Percentiles rank a stretch among this genome's conserved stretches.
phyloP scores from a whole-genome alignment of 2,113 vertebrate genomes.

The Zosterops pallidus region DNA sequence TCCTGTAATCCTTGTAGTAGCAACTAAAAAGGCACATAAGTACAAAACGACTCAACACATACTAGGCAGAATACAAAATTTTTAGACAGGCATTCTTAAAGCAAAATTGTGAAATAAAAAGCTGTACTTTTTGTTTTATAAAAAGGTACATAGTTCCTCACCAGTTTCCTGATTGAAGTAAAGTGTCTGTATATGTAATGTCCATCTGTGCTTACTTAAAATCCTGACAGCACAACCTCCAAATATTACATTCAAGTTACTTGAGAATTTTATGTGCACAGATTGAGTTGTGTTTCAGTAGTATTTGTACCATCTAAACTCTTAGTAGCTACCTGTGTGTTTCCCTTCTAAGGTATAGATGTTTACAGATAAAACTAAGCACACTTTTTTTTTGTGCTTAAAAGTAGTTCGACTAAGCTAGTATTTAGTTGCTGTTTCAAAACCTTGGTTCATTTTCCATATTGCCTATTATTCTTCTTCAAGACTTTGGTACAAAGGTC shows the following conservation, averaged over 20 bases:
- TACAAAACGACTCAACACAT: slow-evolving; percentile 2
- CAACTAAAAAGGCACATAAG: slow-evolving; percentile 55
- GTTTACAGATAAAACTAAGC: not conserved
- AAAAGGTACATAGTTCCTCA: not conserved
- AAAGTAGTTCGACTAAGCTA: not conserved
- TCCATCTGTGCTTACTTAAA: not conserved
- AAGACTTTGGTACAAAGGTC: not conserved
- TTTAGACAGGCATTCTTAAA: not conserved
- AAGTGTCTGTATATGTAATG: not conserved
- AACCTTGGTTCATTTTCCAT: not conserved
- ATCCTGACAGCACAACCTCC: not conserved
- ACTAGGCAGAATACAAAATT: not conserved
- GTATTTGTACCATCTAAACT: not conserved
- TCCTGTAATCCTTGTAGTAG: slow-evolving; percentile 42
- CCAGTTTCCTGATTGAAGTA: not conserved
- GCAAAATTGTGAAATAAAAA: slow-evolving; percentile 9
- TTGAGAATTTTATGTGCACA: not conserved
- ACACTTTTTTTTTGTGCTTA: not conserved
- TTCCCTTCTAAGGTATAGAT: not conserved
- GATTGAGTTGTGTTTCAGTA: not conserved
- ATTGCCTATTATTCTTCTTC: not conserved
- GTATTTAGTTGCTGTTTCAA: not conserved
- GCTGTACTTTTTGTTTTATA: not conserved
- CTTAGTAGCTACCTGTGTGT: not conserved
- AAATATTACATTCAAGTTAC: not conserved